Conservation (phyloP, 2,113 vertebrate species). For the Callaeas wilsoni region DNA sequence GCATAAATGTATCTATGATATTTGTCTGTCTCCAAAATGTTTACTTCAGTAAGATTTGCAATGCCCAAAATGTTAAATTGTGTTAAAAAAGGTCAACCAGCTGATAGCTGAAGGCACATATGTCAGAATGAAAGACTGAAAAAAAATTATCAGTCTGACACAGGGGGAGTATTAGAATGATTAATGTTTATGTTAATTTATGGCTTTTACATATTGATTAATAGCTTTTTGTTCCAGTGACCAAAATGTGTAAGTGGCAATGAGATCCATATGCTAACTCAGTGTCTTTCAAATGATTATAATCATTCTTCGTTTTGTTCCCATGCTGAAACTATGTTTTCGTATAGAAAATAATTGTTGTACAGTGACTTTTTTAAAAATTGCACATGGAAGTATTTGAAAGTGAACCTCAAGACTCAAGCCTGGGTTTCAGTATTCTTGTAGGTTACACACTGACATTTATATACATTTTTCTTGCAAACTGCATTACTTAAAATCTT, state of each 20-base stretch:
- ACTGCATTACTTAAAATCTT: not conserved
- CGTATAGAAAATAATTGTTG: slow-evolving; percentile 18
- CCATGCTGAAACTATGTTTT: slow-evolving; percentile 50
- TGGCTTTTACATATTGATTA: slow-evolving; percentile 72
- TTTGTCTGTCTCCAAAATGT: slow-evolving; percentile 10
- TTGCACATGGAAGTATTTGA: slow-evolving; percentile 39
- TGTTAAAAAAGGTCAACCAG: slow-evolving; percentile 46
- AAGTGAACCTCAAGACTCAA: not conserved
- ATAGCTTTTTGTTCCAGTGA: slow-evolving; percentile 69
- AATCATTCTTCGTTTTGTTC: slow-evolving; percentile 48
- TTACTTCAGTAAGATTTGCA: slow-evolving; percentile 47
- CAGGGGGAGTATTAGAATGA: slow-evolving; percentile 70
- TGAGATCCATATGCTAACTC: slow-evolving; percentile 73
- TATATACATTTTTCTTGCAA: not conserved
- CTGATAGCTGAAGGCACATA: slow-evolving; percentile 62
- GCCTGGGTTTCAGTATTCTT: not conserved
- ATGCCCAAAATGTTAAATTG: slow-evolving; percentile 39
- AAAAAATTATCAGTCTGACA: slow-evolving; percentile 61
- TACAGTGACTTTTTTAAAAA: not conserved
- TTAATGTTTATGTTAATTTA: slow-evolving; percentile 73
- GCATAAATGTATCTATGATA: not conserved
- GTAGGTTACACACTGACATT: not conserved
- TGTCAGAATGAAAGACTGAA: slow-evolving; percentile 59
- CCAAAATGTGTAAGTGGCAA: slow-evolving; percentile 68
- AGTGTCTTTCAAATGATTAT: slow-evolving; percentile 55